These are phyloP conservation scores for Teleogryllus occipitalis DNA, from an alignment of 1,140 invertebrate genomes.

Conservation along the genomic window DNA sequence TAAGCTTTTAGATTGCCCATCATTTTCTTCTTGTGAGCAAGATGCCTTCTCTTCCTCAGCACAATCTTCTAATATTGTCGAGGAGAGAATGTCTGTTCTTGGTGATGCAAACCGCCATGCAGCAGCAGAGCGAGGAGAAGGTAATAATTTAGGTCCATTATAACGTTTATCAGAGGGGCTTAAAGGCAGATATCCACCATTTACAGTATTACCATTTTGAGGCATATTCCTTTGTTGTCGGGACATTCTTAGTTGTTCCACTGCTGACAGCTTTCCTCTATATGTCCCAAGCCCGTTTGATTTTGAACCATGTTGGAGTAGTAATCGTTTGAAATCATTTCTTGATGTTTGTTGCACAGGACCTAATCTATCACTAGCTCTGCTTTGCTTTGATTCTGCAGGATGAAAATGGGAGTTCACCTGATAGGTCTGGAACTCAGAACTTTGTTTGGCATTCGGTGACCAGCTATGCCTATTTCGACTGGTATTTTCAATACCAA, in stretches of 20 bases:
- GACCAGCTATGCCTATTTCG: conserved; percentile 44
- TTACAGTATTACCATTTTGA: conserved; percentile 19
- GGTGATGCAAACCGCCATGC: conserved; percentile 62
- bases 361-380: conserved; percentile 48
- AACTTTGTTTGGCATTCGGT: conserved; percentile 38
- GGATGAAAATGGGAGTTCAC: conserved; percentile 27
- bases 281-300: conserved; percentile 43
- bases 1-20: background rate
- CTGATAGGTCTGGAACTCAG: conserved; percentile 30
- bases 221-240: conserved; percentile 33
- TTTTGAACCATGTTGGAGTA: conserved; percentile 57
- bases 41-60: conserved; percentile 52
- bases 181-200: conserved; percentile 34
- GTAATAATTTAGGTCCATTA: conserved; percentile 52
- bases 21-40: conserved; percentile 9
- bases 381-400: conserved; percentile 31
- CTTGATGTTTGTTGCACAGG: conserved; percentile 31
- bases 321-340: conserved; percentile 68
- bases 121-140: conserved; percentile 51
- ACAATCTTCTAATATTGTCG: conserved; percentile 74
- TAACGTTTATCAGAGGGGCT: conserved; percentile 44
- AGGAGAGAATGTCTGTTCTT: conserved; percentile 70
- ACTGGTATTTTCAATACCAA: background rate
- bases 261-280: conserved; percentile 60
- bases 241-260: conserved; percentile 69